Evolutionary conservation across 2,113 vertebrate genomes (phyloP).

Genomic region (Cyprinodon tularosa): DNA sequence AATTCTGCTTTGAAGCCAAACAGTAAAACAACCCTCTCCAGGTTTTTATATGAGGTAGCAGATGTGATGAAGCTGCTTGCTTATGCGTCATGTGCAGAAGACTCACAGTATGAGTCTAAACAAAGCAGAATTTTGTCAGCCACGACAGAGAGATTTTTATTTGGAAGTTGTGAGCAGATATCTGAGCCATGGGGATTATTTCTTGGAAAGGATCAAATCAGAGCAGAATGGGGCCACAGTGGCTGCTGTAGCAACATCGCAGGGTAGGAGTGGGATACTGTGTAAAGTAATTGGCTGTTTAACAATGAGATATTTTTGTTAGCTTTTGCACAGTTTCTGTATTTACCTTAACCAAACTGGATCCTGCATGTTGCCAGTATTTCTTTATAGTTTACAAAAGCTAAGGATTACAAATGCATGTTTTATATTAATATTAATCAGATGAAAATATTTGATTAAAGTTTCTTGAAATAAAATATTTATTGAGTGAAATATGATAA

Average conservation of each 20-base stretch:
- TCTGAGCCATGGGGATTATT: conserved; percentile 8
- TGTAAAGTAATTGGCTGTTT: conserved; percentile 18
- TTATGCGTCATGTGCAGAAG: conserved; percentile 20
- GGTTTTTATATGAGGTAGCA: conserved; percentile 20
- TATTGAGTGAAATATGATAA: conserved; percentile 23
- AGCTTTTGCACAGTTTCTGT: conserved; percentile 36
- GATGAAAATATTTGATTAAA: conserved; percentile 63
- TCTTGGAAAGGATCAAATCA: conserved; percentile 7
- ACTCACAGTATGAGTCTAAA: background rate
- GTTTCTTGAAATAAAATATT: conserved; percentile 22
- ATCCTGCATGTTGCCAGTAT: conserved; percentile 82
- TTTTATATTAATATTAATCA: conserved; percentile 36
- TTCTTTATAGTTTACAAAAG: conserved; percentile 74
- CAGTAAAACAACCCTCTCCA: conserved; percentile 26
- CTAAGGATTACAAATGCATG: conserved; percentile 71
- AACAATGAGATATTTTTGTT: conserved; percentile 28
- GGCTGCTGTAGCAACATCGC: conserved; percentile 52
- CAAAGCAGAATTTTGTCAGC: conserved; percentile 5
- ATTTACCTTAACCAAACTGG: conserved; percentile 39
- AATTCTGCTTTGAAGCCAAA: conserved; percentile 24
- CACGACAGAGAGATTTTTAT: background rate
- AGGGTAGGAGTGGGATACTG: conserved; percentile 1
- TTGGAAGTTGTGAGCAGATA: conserved; percentile 1
- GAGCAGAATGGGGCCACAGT: conserved; percentile 19
- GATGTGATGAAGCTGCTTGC: conserved; percentile 25